Evolutionary conservation across 53 echinoderm and acorn worm genomes (phyloP), one percentile per base, ranked within the genome.

Genomic region (Apostichopus leukothele): DNA sequence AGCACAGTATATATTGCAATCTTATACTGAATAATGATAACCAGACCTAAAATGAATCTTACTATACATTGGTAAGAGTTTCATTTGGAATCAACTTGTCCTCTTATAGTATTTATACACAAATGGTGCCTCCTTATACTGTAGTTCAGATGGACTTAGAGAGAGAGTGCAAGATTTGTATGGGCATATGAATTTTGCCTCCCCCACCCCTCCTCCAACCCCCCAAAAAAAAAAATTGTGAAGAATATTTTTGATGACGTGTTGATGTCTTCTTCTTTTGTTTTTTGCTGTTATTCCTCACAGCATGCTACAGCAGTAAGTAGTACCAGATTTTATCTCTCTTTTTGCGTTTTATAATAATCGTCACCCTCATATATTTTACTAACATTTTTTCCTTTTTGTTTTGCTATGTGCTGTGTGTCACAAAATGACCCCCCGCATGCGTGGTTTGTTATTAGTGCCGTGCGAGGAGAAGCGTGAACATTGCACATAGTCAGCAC

Each of bases 301-400:
- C 95, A 95, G 95, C 91, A 95, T 95, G 95, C 95, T 67, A 95
- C 93, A 22, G 91, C 95, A 93, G 95, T 95, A 95, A 95, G 95
- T 95, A 95, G 78, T 88, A 50, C 87, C 81, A n/a, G 90, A 78
- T 89, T 87, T 90, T 83, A 87, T 90, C 55, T 71, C 71, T 71
- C 71, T 20, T 73, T 76, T 39, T 39, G 59, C 87, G 79, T 54
- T 81, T 80, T 5, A 51, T 57, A 11, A 63, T 63, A 7, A 39
- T 79, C 18, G 81, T 81, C 81, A 81, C 81, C 81, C 23, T n/a
- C 55, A 21, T 81, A 54, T 79, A 79, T 19, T 18, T 54, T 55
- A 81, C 81, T 81, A 81, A 81, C 81, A 53, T n/a, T 71, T 16
- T 21, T 18, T 5, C 71, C 4, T 18, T 16, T 18, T 71, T 19